Percentiles rank a stretch among this genome's conserved stretches.
Evolutionary conservation across 2,888 invertebrate genomes (phyloP).

Genomic region (Meteorus cinctellus): DNA sequence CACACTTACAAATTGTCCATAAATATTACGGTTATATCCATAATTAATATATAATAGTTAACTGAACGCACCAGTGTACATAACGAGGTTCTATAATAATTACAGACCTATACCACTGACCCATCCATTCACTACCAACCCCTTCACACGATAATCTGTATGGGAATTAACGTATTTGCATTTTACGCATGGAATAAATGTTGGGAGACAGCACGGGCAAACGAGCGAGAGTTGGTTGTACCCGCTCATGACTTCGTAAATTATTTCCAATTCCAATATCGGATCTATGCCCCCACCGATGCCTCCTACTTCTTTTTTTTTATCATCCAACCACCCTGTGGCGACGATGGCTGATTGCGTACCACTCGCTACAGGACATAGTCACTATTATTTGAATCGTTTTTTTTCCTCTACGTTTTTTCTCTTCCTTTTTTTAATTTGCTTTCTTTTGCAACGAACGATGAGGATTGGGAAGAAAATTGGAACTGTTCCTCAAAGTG

Average conservation of each 20-base stretch:
- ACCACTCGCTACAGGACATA: conserved; percentile 26
- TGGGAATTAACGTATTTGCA: conserved; percentile 60
- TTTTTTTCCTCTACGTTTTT: conserved; percentile 36
- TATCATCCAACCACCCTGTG: conserved; percentile 22
- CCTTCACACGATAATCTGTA: conserved; percentile 55
- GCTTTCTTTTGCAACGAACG: conserved; percentile 25
- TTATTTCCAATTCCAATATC: conserved; percentile 56
- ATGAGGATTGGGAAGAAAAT: conserved; percentile 32
- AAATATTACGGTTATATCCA: conserved; percentile 26
- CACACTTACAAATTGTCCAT: conserved; percentile 14
- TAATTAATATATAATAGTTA: conserved; percentile 2
- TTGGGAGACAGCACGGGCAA: conserved; percentile 24
- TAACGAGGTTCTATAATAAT: conserved; percentile 57
- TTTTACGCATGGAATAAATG: conserved; percentile 50
- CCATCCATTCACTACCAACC: neutral
- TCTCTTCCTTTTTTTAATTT: conserved; percentile 41
- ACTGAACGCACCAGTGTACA: conserved; percentile 44
- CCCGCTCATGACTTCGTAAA: conserved; percentile 50
- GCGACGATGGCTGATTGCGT: conserved; percentile 37
- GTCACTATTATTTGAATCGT: conserved; percentile 34
- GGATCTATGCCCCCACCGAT: neutral
- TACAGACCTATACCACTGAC: conserved; percentile 50
- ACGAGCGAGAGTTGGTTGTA: conserved; percentile 13
- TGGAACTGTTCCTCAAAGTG: conserved; percentile 21
- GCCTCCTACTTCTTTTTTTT: conserved; percentile 26